A percentile compares a stretch with the other conserved stretches of the same genome.
phyloP scores from a whole-genome alignment of 1,140 invertebrate genomes.

The Colletes latitarsis region DNA sequence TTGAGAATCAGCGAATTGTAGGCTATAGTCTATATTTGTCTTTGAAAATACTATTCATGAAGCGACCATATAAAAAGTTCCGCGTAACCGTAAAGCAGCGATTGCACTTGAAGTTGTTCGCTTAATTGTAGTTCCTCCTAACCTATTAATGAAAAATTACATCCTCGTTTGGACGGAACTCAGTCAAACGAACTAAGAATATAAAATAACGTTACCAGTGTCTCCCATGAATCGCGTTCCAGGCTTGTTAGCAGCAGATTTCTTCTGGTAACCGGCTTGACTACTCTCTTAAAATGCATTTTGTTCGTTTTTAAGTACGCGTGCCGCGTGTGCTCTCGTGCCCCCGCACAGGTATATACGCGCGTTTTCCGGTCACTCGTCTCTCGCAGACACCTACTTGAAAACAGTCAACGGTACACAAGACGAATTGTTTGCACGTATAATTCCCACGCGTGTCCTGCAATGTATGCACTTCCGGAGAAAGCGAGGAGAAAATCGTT shows the following conservation, averaged over 20 bases:
- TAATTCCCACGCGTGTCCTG: slow-evolving; percentile 18
- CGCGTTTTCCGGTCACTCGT: slow-evolving; percentile 41
- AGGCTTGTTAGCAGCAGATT: slow-evolving; percentile 26
- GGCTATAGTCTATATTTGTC: too few species aligned
- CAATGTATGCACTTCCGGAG: slow-evolving; percentile 41
- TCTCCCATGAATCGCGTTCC: not conserved
- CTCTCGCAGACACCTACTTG: slow-evolving; percentile 32
- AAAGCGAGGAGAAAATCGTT: slow-evolving; percentile 38
- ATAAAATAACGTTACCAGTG: not conserved
- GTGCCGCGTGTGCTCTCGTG: slow-evolving; percentile 33
- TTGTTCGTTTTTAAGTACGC: slow-evolving; percentile 31
- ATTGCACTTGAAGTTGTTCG: too few species aligned
- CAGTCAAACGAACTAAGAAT: not conserved
- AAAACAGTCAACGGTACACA: not conserved
- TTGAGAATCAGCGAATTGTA: too few species aligned
- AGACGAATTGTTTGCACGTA: slow-evolving; percentile 28
- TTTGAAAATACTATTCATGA: too few species aligned
- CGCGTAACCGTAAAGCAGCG: too few species aligned
- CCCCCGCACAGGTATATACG: slow-evolving; percentile 14
- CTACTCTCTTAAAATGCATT: slow-evolving; percentile 41
- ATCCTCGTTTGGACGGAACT: too few species aligned
- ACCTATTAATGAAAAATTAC: not conserved
- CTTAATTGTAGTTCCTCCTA: not conserved
- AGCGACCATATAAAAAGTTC: too few species aligned
- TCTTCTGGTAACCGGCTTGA: slow-evolving; percentile 56